These are phyloP conservation scores for Chiridota heheva DNA, from an alignment of 35 echinoderm and acorn worm species.

Conservation along the genomic window DNA sequence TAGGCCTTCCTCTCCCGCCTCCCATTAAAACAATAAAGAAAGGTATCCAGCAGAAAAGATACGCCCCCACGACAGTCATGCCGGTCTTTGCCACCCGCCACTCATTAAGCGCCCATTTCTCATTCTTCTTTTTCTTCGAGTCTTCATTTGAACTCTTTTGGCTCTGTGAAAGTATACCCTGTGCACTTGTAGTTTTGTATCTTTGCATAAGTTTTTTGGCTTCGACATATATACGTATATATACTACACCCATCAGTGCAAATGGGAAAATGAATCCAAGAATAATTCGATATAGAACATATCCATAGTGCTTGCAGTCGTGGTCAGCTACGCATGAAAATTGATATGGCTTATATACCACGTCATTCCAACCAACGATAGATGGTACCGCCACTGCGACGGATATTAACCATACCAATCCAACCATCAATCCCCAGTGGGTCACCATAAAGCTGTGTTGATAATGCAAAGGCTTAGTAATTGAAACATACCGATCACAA, in stretches of 20 bases:
- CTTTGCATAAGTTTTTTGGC: constrained; percentile 55
- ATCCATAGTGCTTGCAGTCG: constrained; percentile 10
- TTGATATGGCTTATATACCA: constrained; percentile 52
- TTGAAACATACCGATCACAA: constrained; percentile 59
- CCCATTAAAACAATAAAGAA: constrained; percentile 62
- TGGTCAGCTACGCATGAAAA: constrained; percentile 55
- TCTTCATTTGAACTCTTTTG: neutral
- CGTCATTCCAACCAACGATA: constrained; percentile 59
- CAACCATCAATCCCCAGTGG: constrained; percentile 15
- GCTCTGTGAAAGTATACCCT: neutral
- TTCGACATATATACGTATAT: constrained; percentile 67
- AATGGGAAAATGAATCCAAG: constrained; percentile 66
- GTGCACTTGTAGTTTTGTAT: constrained; percentile 27
- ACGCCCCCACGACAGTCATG: constrained; percentile 54
- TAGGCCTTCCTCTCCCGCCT: constrained; percentile 23
- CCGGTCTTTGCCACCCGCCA: constrained; percentile 74
- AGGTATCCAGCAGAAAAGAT: constrained; percentile 75
- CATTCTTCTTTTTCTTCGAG: constrained; percentile 29
- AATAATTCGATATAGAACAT: constrained; percentile 58
- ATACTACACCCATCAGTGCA: constrained; percentile 51
- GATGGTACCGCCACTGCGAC: constrained; percentile 59
- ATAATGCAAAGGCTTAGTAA: constrained; percentile 52
- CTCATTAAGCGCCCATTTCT: constrained; percentile 60
- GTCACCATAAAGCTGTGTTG: constrained; percentile 28
- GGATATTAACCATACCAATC: constrained; percentile 45